Evolutionary conservation across 2,113 vertebrate genomes (phyloP).

Genomic region (Orthonyx spaldingii): DNA sequence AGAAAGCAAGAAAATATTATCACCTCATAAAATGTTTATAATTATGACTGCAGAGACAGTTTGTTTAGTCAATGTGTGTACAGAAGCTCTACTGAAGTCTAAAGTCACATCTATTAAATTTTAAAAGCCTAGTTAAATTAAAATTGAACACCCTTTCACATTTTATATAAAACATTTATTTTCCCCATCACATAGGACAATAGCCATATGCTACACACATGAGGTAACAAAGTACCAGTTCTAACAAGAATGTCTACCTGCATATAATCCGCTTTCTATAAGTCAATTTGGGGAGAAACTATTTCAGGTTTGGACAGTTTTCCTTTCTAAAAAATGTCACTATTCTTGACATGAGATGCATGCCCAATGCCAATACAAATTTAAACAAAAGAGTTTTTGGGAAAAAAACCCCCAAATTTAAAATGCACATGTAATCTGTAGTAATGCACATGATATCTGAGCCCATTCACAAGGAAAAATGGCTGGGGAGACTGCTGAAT

Average conservation of each 20-base stretch:
- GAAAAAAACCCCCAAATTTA: neutral
- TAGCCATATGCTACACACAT: neutral
- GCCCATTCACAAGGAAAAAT: neutral
- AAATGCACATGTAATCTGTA: too few relatives aligned
- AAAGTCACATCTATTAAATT: conserved; percentile 6
- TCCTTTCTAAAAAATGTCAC: neutral
- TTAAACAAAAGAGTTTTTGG: neutral
- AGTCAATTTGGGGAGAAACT: neutral
- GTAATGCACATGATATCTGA: neutral
- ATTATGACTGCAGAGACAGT: neutral
- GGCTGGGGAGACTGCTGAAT: neutral
- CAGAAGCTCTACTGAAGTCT: neutral
- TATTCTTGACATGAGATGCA: neutral
- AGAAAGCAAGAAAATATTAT: neutral
- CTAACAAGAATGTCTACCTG: neutral
- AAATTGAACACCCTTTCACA: neutral
- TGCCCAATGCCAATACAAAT: neutral
- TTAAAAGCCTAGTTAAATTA: conserved; percentile 3
- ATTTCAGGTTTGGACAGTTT: neutral
- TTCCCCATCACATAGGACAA: neutral
- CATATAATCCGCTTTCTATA: neutral
- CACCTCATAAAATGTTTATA: conserved; percentile 28
- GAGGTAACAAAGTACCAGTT: neutral
- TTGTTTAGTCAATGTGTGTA: neutral
- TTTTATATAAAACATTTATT: neutral